phyloP scores from a whole-genome alignment of 23 tunicate species.

The Trididemnum nubilum region DNA sequence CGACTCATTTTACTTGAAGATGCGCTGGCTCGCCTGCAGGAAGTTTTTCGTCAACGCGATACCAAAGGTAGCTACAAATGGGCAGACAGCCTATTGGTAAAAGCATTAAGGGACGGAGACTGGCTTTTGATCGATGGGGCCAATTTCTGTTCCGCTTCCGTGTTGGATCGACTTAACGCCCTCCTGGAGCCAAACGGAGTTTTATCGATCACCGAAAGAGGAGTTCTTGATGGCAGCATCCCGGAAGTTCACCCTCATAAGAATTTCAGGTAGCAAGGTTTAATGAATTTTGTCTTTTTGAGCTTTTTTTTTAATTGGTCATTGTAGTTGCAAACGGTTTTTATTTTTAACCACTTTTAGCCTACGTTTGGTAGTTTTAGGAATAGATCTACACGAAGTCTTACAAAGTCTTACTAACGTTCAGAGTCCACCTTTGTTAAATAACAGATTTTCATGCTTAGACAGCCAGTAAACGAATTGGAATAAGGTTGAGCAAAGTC shows the following conservation, averaged over 20 bases:
- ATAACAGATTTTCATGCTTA: no score
- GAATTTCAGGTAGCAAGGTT: slow-evolving; percentile 65
- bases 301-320: no score
- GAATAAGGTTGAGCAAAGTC: no score
- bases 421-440: no score
- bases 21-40: background rate
- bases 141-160: slow-evolving; percentile 87
- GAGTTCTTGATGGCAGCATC: slow-evolving; percentile 69
- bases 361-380: no score
- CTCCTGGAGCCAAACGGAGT: slow-evolving; percentile 84
- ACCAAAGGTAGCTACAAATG: slow-evolving; percentile 69
- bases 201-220: slow-evolving; percentile 85
- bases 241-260: slow-evolving; percentile 71
- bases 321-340: no score
- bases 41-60: background rate
- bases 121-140: slow-evolving; percentile 93
- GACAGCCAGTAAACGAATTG: no score
- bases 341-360: no score
- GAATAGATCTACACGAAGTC: no score
- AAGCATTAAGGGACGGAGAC: slow-evolving; percentile 79
- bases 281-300: no score
- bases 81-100: slow-evolving; percentile 77
- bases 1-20: background rate
- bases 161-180: slow-evolving; percentile 88
- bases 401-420: no score